Percentiles rank a stretch among this genome's conserved stretches.
These are phyloP conservation scores for Gouania willdenowi DNA, from an alignment of 2,797 vertebrate genomes.

Conservation along the genomic window DNA sequence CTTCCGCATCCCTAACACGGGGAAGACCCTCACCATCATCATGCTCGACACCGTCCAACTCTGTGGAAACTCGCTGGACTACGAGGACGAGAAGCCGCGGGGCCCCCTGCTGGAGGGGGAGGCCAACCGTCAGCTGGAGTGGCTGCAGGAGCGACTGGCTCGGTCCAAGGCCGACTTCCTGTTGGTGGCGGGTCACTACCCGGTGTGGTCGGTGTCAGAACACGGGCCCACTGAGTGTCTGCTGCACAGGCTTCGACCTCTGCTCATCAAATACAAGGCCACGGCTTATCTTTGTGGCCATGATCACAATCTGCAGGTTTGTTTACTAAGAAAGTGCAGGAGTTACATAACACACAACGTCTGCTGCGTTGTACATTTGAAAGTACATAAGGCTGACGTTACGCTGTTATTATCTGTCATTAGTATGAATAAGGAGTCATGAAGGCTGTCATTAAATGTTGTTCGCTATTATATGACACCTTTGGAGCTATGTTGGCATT, in stretches of 20 bases:
- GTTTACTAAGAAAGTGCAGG: no score
- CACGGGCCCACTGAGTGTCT: conserved; percentile 89
- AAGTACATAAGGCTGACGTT: no score
- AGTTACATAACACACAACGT: no score
- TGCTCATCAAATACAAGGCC: conserved; percentile 80
- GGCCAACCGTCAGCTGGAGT: conserved; percentile 79
- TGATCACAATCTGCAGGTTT: conserved; percentile 93
- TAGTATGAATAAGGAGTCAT: no score
- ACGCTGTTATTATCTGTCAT: no score
- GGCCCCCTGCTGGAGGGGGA: conserved; percentile 44
- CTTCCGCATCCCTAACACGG: conserved; percentile 78
- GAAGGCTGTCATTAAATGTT: no score
- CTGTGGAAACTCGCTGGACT: conserved; percentile 86
- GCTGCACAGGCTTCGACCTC: conserved; percentile 73
- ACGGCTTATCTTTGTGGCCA: conserved; percentile 90
- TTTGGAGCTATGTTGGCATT: no score
- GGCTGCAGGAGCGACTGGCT: conserved; percentile 82
- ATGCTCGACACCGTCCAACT: conserved; percentile 88
- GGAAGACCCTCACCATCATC: conserved; percentile 79
- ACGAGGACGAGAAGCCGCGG: conserved; percentile 63
- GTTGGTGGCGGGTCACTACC: conserved; percentile 90
- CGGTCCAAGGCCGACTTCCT: conserved; percentile 82
- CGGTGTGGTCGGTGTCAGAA: conserved; percentile 89
- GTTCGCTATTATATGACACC: no score
- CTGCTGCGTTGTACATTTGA: no score